phyloP scores from a whole-genome alignment of 2,888 invertebrate species.

The Mesoligia furuncula region DNA sequence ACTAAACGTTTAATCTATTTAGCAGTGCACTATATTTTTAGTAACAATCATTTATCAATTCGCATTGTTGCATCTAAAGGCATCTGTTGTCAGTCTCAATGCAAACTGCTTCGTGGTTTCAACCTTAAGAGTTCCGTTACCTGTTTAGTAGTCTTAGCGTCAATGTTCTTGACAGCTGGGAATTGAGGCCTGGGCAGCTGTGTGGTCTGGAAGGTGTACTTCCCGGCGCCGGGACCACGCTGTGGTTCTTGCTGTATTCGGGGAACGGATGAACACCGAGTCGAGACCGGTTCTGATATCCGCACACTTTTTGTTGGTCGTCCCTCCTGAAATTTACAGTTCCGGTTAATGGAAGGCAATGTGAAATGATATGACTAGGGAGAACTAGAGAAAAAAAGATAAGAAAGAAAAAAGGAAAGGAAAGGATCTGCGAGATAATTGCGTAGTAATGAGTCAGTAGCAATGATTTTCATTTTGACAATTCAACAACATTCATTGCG shows the following conservation, averaged over 20 bases:
- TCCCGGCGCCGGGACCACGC: constrained; percentile 82
- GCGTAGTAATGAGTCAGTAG: background rate
- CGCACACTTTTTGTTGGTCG: constrained; percentile 65
- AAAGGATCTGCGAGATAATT: background rate
- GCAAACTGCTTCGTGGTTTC: background rate
- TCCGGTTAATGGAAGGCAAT: background rate
- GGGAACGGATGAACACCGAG: constrained; percentile 70
- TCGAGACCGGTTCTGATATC: constrained; percentile 51
- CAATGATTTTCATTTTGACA: background rate
- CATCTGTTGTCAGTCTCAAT: background rate
- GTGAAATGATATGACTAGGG: too few species aligned
- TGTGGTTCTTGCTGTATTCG: constrained; percentile 79
- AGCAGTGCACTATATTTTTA: background rate
- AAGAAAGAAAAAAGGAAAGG: too few species aligned
- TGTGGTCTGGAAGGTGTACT: constrained; percentile 91
- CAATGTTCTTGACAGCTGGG: constrained; percentile 89
- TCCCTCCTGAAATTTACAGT: constrained; percentile 65
- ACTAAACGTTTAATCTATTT: background rate
- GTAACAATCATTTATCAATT: background rate
- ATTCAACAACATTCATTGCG: background rate
- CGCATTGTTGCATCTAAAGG: background rate
- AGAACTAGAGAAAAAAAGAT: too few species aligned
- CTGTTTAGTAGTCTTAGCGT: constrained; percentile 93
- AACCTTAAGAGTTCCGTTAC: constrained; percentile 64
- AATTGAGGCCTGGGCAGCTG: constrained; percentile 94